Evolutionary conservation across 2,113 vertebrate genomes (phyloP).

Genomic region (Elachura formosa): DNA sequence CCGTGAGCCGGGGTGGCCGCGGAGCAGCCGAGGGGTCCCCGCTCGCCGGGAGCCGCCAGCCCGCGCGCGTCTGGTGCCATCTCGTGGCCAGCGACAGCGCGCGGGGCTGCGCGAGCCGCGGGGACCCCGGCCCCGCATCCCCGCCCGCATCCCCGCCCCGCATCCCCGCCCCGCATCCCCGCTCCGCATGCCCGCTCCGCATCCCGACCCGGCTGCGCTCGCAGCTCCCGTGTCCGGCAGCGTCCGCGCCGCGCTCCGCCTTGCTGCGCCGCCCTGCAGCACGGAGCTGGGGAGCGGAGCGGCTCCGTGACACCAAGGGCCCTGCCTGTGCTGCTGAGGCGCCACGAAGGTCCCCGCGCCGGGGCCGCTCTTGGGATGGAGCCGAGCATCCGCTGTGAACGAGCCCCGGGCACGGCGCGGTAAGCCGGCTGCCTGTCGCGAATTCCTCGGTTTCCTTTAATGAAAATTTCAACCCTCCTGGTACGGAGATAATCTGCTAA

Average conservation of each 20-base stretch:
- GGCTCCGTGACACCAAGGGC: fast-evolving
- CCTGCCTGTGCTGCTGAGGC: background rate
- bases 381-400: background rate
- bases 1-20: fast-evolving
- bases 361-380: background rate
- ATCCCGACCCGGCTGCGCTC: no score
- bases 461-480: conserved; percentile 9
- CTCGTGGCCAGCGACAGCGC: no score
- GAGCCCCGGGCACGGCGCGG: background rate
- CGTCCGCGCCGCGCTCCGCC: background rate
- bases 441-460: background rate
- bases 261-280: background rate
- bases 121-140: no score
- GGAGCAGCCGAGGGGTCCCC: no score
- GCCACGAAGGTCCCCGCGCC: background rate
- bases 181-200: no score
- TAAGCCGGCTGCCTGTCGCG: background rate
- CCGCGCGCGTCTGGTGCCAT: no score
- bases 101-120: no score
- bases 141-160: no score
- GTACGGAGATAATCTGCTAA: conserved; percentile 30
- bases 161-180: no score
- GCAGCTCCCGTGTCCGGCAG: no score
- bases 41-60: no score
- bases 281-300: fast-evolving